phyloP scores from a whole-genome alignment of 2,113 vertebrate genomes.

The Coptodon bakossiorum region DNA sequence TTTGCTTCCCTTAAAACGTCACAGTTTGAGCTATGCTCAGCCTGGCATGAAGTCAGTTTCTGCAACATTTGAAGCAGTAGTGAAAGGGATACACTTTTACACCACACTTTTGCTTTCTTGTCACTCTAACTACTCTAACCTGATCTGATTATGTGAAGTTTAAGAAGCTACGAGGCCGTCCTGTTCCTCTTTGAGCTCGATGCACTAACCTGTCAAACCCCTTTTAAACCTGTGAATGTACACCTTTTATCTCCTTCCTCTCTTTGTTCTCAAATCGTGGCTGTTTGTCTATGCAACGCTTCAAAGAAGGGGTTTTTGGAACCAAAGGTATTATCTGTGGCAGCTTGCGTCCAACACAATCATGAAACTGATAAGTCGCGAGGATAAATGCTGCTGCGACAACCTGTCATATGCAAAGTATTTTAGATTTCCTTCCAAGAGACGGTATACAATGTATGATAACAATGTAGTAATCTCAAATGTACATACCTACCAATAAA shows the following conservation, averaged over 20 bases:
- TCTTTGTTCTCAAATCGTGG: neutral
- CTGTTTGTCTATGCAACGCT: slow-evolving; percentile 54
- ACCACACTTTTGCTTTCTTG: neutral
- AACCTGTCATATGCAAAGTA: slow-evolving; percentile 61
- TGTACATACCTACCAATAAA: slow-evolving; percentile 71
- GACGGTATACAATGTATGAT: slow-evolving; percentile 51
- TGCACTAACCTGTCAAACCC: slow-evolving; percentile 6
- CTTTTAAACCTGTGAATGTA: slow-evolving; percentile 45
- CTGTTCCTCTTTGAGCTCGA: neutral
- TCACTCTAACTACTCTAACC: neutral
- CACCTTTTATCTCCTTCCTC: neutral
- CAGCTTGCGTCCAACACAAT: slow-evolving; percentile 71
- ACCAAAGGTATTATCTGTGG: slow-evolving; percentile 67
- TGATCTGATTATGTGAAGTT: neutral
- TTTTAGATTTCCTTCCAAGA: slow-evolving; percentile 53
- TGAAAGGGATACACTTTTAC: neutral
- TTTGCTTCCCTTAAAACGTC: neutral
- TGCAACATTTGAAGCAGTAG: neutral
- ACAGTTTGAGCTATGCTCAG: neutral
- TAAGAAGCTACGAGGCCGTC: neutral
- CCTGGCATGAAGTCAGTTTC: neutral
- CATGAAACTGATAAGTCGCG: slow-evolving; percentile 41
- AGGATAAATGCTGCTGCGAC: slow-evolving; percentile 44
- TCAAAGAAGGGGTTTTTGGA: slow-evolving; percentile 31
- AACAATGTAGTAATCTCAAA: slow-evolving; percentile 55